phyloP scores from a whole-genome alignment of 92 coral and sea anemone genomes.

The Muricea muricata region DNA sequence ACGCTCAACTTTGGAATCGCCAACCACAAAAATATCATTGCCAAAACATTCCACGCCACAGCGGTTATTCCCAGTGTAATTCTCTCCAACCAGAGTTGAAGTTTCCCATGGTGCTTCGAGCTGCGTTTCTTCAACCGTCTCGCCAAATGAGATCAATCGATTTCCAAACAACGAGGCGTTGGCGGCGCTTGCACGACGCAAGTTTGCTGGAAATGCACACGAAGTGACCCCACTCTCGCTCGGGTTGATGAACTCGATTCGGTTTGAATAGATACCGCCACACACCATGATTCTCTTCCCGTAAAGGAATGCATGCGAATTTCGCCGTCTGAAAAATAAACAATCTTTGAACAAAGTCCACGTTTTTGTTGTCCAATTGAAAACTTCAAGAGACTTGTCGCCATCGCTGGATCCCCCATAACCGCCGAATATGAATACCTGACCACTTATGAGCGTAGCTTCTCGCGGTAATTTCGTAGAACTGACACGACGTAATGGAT shows the following conservation, averaged over 20 bases:
- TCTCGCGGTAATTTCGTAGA: neutral
- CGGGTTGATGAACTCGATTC: slow-evolving; percentile 19
- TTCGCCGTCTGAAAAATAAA: neutral
- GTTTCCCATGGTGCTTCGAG: neutral
- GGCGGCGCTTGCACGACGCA: neutral
- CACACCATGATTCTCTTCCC: slow-evolving; percentile 14
- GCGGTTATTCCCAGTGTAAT: neutral
- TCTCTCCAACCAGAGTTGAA: neutral
- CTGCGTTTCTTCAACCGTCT: neutral
- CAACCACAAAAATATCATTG: neutral
- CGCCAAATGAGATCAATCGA: neutral
- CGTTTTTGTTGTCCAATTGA: slow-evolving; percentile 14
- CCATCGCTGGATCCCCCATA: neutral
- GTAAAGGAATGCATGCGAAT: slow-evolving; percentile 8
- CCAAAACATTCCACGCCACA: neutral
- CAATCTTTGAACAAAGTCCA: slow-evolving; percentile 16
- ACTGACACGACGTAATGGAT: neutral
- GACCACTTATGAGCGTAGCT: neutral
- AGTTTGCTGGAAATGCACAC: neutral
- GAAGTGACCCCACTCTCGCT: neutral
- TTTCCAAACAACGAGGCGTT: neutral
- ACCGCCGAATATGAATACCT: slow-evolving; percentile 15
- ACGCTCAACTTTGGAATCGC: neutral
- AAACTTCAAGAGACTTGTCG: neutral
- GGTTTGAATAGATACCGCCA: neutral